Conservation (phyloP, 2,797 vertebrate species). For the Poecilia wingei region DNA sequence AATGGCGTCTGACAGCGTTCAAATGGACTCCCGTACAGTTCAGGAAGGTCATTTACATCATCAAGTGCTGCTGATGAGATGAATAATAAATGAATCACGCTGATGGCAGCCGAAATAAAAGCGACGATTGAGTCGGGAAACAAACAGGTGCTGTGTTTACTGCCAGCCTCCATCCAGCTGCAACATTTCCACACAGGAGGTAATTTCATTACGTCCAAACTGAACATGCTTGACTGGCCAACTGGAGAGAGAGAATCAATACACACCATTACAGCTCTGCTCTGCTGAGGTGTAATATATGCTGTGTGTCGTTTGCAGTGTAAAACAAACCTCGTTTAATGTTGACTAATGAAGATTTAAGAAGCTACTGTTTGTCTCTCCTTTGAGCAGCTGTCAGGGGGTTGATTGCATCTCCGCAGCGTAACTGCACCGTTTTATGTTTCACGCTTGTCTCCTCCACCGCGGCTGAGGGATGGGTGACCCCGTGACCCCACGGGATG, state of each 20-base stretch:
- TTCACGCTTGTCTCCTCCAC: conserved; percentile 51
- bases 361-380: conserved; percentile 68
- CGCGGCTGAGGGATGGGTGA: conserved; percentile 41
- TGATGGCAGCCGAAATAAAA: conserved; percentile 27
- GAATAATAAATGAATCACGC: conserved; percentile 74
- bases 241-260: conserved; percentile 73
- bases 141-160: conserved; percentile 71
- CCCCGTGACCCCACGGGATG: conserved; percentile 50
- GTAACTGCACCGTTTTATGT: conserved; percentile 43
- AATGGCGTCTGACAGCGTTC: conserved; percentile 74
- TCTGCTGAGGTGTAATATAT: conserved; percentile 68
- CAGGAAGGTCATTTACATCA: conserved; percentile 73
- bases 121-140: conserved; percentile 62
- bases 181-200: conserved; percentile 55
- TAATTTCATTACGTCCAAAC: conserved; percentile 78
- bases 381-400: conserved; percentile 66
- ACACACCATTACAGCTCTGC: conserved; percentile 70
- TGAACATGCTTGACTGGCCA: conserved; percentile 65
- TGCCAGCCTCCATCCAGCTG: conserved; percentile 49
- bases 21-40: conserved; percentile 74
- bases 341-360: conserved; percentile 80
- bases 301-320: conserved; percentile 34
- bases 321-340: conserved; percentile 74
- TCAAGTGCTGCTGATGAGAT: conserved; percentile 71
- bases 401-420: conserved; percentile 65